phyloP scores from a whole-genome alignment of 2,797 vertebrate genomes.

The Sebastes flavidus region DNA sequence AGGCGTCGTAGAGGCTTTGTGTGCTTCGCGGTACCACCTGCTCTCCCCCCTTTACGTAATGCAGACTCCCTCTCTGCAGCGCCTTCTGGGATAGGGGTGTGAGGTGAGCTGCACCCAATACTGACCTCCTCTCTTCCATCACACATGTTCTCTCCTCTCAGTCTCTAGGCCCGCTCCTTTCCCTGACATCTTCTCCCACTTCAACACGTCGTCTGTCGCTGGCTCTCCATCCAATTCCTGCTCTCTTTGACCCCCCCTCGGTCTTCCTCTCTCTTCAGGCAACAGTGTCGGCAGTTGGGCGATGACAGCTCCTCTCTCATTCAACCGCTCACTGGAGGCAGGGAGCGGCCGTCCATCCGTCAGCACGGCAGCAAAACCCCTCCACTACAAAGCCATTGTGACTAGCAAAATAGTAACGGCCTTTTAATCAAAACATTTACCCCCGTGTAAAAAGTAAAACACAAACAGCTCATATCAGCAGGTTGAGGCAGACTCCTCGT shows the following conservation, averaged over 20 bases:
- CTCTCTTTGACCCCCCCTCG: conserved; percentile 8
- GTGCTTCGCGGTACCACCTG: conserved; percentile 54
- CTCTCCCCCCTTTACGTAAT: conserved; percentile 64
- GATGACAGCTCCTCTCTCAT: conserved; percentile 79
- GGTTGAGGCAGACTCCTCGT: conserved; percentile 72
- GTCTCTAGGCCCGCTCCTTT: conserved; percentile 35
- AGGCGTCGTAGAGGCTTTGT: conserved; percentile 17
- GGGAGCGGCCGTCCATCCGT: conserved; percentile 77
- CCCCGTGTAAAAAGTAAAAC: conserved; percentile 64
- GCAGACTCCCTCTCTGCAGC: conserved; percentile 41
- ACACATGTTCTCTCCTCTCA: conserved; percentile 32
- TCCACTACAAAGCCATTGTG: conserved; percentile 79
- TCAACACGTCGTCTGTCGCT: conserved; percentile 57
- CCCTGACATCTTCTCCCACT: conserved; percentile 56
- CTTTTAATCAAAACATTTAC: conserved; percentile 84
- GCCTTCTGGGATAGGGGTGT: conserved; percentile 68
- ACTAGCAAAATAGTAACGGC: conserved; percentile 82
- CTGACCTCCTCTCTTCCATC: conserved; percentile 61
- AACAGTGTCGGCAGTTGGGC: conserved; percentile 57
- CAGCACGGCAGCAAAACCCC: conserved; percentile 71
- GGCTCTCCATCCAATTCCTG: conserved; percentile 43
- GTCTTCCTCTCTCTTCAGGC: conserved; percentile 52
- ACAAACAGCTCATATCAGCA: conserved; percentile 75
- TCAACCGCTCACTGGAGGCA: conserved; percentile 71
- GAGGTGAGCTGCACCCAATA: conserved; percentile 68